phyloP scores from a whole-genome alignment of 2,797 vertebrate species.

The Fundulus diaphanus region DNA sequence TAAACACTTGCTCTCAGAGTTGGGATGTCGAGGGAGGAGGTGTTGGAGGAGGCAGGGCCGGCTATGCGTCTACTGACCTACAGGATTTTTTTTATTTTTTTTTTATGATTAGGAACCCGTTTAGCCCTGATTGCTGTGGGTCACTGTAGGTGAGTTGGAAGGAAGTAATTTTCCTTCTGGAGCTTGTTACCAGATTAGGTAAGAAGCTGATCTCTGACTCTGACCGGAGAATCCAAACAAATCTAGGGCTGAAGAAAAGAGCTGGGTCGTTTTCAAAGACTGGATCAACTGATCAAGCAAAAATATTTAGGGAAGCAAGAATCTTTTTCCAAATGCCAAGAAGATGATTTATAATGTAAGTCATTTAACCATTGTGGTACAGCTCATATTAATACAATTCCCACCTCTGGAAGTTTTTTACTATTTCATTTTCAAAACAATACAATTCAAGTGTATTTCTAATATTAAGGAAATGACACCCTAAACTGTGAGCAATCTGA shows the following conservation, averaged over 20 bases:
- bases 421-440: background rate
- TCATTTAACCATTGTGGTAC: background rate
- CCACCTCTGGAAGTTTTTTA: background rate
- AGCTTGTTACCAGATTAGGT: slow-evolving; percentile 75
- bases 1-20: slow-evolving; percentile 71
- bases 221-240: slow-evolving; percentile 45
- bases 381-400: background rate
- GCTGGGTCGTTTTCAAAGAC: slow-evolving; percentile 49
- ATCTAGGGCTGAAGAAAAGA: slow-evolving; percentile 30
- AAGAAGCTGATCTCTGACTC: slow-evolving; percentile 70
- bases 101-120: slow-evolving; percentile 59
- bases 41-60: slow-evolving; percentile 45
- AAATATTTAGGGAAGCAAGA: background rate
- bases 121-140: slow-evolving; percentile 75
- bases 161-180: slow-evolving; percentile 72
- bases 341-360: background rate
- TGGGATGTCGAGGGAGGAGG: slow-evolving; percentile 24
- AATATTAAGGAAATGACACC: background rate
- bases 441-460: background rate
- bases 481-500: background rate
- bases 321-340: background rate
- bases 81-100: slow-evolving; percentile 23
- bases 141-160: slow-evolving; percentile 79
- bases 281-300: background rate
- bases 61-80: slow-evolving; percentile 52